Percentiles rank a stretch among this genome's conserved stretches.
Evolutionary conservation across 2,113 vertebrate genomes (phyloP).

Genomic region (Cairina moschata): DNA sequence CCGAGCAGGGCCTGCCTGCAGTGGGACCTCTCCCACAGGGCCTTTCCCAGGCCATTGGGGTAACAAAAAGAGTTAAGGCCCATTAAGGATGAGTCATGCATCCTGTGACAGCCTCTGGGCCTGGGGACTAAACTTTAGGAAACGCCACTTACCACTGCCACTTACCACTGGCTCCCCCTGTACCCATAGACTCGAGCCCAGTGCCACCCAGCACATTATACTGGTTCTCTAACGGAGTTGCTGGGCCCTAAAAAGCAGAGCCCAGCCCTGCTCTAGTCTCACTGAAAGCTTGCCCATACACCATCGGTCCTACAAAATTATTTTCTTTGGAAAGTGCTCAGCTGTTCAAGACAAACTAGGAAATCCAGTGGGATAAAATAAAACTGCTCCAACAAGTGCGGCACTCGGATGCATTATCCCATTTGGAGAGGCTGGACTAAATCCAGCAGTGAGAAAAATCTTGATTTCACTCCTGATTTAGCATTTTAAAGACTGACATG

Average conservation of each 20-base stretch:
- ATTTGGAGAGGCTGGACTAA: slow-evolving; percentile 10
- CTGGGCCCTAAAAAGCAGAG: neutral
- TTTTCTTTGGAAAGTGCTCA: neutral
- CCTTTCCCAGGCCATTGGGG: neutral
- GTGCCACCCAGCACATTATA: neutral
- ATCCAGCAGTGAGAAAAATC: neutral
- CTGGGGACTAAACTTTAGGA: neutral
- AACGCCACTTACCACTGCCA: neutral
- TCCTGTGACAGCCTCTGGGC: neutral
- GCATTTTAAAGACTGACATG: neutral
- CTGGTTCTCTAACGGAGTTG: neutral
- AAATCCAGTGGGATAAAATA: neutral
- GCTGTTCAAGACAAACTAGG: neutral
- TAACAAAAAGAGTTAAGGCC: neutral
- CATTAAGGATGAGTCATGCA: neutral
- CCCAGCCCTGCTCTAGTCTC: neutral
- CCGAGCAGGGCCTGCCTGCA: fast-evolving
- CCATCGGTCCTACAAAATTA: fast-evolving
- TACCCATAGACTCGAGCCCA: neutral
- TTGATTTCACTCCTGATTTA: slow-evolving; percentile 38
- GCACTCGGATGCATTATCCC: neutral
- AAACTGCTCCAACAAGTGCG: neutral
- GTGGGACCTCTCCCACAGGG: neutral
- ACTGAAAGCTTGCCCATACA: neutral
- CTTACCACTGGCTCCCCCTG: fast-evolving